Evolutionary conservation across 2,113 vertebrate species (phyloP), one percentile per base, ranked within the genome.

Genomic region (Oenanthe melanoleuca): DNA sequence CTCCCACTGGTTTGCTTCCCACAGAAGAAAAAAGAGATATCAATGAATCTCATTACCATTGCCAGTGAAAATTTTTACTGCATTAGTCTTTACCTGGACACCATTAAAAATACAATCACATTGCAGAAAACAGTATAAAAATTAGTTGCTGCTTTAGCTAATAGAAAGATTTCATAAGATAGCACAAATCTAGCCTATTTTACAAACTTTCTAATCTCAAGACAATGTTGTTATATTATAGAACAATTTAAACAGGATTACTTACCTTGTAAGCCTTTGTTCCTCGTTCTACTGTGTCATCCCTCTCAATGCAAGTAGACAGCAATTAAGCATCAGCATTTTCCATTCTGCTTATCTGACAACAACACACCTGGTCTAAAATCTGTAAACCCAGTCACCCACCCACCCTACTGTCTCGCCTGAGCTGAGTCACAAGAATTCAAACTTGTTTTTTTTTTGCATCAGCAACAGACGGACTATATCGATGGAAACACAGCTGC

Each of bases 291-390:
- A 55, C 64, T 65, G 61, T 80, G 65, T 84, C 73, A 67, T 72
- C 85, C 11, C 73, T 94, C 98, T 98, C 97, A 50, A 34, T 96
- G 97, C 96, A 97, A 95, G 85, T 19, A 69, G 93, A 88, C 44
- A 86, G 92, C 89, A 97, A 97, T 94, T 96, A 91, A 95, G 71
- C 93, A 60, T 89, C 88, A 96, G 66, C 91, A 83, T 25, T 95
- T 95, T 82, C 92, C 60, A 92, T 93, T 97, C 88, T 93, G 95
- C 85, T 92, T 97, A 97, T 86, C 86, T 90, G 52, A 79, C 89
- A 80, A 60, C 84, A 89, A 50, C 14, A 33, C 95, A 97, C 75
- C 81, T 96, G 83, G 81, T 34, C 50, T 80, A 72, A 88, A 92
- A 88, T 92, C 79, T 77, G 74, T 80, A 82, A 84, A 77, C 4